phyloP scores from a whole-genome alignment of 1,140 invertebrate genomes.

The Andricus grossulariae region DNA sequence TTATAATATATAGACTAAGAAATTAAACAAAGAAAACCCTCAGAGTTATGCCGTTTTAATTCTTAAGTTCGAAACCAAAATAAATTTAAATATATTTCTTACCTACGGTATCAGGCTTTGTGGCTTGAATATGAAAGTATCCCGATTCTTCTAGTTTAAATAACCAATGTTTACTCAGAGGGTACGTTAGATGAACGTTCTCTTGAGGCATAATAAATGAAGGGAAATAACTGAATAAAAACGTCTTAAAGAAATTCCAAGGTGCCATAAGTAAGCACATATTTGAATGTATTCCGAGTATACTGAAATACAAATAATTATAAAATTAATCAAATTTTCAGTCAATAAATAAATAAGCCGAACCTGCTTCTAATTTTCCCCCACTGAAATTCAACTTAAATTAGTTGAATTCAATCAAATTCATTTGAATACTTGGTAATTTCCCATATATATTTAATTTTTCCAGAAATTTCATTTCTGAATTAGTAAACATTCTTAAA shows the following conservation, averaged over 20 bases:
- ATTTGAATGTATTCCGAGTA: constrained; percentile 83
- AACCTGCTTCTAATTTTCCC: too few relatives aligned
- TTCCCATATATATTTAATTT: too few relatives aligned
- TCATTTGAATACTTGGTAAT: too few relatives aligned
- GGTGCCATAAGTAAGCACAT: constrained; percentile 75
- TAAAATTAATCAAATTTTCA: not conserved
- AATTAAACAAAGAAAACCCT: too few relatives aligned
- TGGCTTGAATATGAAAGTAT: constrained; percentile 89
- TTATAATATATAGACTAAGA: too few relatives aligned
- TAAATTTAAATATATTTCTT: constrained; percentile 48
- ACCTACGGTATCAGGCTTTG: constrained; percentile 92
- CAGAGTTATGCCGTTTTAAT: too few relatives aligned
- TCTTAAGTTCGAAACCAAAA: too few relatives aligned
- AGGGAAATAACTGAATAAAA: constrained; percentile 77
- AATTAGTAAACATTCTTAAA: too few relatives aligned
- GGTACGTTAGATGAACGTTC: constrained; percentile 79
- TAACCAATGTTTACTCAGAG: constrained; percentile 74
- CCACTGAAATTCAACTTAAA: too few relatives aligned
- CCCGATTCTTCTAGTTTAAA: constrained; percentile 81
- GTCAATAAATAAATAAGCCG: not conserved
- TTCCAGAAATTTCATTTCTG: too few relatives aligned
- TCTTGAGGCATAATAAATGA: constrained; percentile 76
- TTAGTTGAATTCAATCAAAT: too few relatives aligned
- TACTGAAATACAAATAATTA: constrained; percentile 65
- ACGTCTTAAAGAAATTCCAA: constrained; percentile 70